Evolutionary conservation across 2,113 vertebrate species (phyloP).

Genomic region (Pithys albifrons): DNA sequence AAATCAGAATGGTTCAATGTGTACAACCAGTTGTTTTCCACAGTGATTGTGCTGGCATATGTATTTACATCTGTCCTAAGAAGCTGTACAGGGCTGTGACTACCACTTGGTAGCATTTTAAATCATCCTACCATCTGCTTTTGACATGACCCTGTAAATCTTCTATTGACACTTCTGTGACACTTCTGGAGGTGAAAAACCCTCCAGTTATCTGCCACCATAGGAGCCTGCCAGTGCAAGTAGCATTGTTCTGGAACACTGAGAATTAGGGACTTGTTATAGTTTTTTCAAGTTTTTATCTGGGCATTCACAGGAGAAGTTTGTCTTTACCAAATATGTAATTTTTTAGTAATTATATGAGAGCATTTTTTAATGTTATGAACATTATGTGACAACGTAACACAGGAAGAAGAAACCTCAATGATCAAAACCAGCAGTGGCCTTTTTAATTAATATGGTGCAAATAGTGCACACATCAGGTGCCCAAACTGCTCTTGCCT

Average conservation of each 20-base stretch:
- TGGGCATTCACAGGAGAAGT: background rate
- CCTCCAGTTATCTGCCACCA: fast-evolving
- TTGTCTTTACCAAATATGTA: background rate
- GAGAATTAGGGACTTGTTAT: background rate
- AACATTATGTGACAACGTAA: background rate
- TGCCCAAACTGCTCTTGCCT: background rate
- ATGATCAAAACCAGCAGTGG: background rate
- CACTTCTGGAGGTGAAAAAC: background rate
- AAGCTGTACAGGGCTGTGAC: fast-evolving
- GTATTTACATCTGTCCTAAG: background rate
- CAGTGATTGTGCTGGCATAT: background rate
- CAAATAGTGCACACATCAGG: background rate
- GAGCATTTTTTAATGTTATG: background rate
- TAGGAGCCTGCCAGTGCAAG: background rate
- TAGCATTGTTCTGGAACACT: background rate
- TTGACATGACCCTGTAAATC: background rate
- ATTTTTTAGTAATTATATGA: background rate
- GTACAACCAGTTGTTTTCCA: background rate
- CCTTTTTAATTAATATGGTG: background rate
- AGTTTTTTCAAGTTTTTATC: background rate
- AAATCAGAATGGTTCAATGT: background rate
- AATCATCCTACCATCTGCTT: background rate
- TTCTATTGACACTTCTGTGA: background rate
- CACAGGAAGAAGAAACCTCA: background rate
- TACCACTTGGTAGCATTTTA: background rate